These are phyloP conservation scores for Orthonyx spaldingii DNA, from an alignment of 2,113 vertebrate species.

Conservation along the genomic window DNA sequence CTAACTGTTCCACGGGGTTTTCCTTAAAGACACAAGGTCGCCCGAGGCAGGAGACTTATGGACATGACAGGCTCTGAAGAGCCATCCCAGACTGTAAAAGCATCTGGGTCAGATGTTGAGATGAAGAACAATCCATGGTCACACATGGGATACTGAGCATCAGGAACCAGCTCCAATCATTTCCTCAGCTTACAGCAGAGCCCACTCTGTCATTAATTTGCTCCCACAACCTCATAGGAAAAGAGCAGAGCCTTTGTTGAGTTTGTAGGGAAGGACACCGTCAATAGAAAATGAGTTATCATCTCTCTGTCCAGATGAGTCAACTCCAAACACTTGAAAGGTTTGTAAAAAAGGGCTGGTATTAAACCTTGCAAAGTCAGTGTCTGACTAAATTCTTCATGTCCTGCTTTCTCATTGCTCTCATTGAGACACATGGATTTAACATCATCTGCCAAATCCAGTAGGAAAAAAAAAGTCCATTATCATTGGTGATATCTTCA, in stretches of 20 bases:
- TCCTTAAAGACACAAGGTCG: slow-evolving; percentile 55
- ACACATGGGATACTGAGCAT: background rate
- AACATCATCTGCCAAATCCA: background rate
- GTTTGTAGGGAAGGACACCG: background rate
- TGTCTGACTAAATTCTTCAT: background rate
- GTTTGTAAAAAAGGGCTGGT: background rate
- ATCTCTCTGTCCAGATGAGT: background rate
- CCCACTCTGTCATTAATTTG: background rate
- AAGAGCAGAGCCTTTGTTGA: background rate
- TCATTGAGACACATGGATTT: background rate
- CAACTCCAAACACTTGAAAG: background rate
- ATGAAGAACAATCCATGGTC: background rate
- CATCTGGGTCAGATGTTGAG: slow-evolving; percentile 13
- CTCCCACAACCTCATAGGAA: background rate
- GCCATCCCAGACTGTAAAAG: background rate
- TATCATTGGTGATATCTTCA: background rate
- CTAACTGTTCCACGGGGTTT: slow-evolving; percentile 59
- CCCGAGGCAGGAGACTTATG: slow-evolving; percentile 19
- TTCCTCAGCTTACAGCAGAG: background rate
- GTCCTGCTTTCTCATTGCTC: background rate
- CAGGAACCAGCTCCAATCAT: background rate
- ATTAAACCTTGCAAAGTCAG: background rate
- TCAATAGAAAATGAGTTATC: background rate
- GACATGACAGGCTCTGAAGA: background rate
- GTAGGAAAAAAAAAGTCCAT: background rate